These are phyloP conservation scores for Ectropis crepuscularia DNA, from an alignment of 2,888 invertebrate species.

Conservation along the genomic window DNA sequence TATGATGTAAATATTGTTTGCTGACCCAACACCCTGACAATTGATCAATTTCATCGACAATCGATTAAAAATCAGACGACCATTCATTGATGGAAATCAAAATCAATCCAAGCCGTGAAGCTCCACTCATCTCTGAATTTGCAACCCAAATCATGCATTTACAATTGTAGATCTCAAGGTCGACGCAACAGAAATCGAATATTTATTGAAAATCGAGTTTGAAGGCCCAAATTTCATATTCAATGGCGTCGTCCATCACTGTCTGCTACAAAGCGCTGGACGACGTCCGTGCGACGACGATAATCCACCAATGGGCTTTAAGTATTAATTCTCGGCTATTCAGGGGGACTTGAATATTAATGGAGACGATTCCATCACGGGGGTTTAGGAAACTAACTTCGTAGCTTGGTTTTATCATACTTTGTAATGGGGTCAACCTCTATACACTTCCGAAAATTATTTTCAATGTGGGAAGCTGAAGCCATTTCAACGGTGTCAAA, in stretches of 20 bases:
- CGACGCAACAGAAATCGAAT: not conserved
- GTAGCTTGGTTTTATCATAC: not conserved
- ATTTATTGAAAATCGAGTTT: not conserved
- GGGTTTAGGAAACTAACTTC: not conserved
- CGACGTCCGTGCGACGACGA: constrained; percentile 17
- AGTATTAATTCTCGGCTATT: constrained; percentile 11
- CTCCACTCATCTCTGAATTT: too few species aligned
- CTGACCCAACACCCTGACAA: too few species aligned
- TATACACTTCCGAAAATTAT: too few species aligned
- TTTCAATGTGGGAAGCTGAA: too few species aligned
- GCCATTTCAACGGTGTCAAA: too few species aligned
- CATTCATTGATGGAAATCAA: too few species aligned
- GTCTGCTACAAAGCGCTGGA: not conserved
- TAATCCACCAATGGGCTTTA: constrained; percentile 10
- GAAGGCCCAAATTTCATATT: not conserved
- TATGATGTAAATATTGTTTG: too few species aligned
- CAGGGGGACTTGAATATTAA: constrained; percentile 11
- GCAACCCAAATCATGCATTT: too few species aligned
- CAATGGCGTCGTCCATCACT: constrained; percentile 1
- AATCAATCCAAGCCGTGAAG: too few species aligned
- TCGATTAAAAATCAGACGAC: too few species aligned
- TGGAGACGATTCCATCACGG: constrained; percentile 4
- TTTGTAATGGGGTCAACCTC: too few species aligned
- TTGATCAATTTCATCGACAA: too few species aligned
- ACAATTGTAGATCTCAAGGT: not conserved